These are phyloP conservation scores for Eugnorisma glareosa DNA, from an alignment of 2,888 invertebrate species.

Conservation along the genomic window DNA sequence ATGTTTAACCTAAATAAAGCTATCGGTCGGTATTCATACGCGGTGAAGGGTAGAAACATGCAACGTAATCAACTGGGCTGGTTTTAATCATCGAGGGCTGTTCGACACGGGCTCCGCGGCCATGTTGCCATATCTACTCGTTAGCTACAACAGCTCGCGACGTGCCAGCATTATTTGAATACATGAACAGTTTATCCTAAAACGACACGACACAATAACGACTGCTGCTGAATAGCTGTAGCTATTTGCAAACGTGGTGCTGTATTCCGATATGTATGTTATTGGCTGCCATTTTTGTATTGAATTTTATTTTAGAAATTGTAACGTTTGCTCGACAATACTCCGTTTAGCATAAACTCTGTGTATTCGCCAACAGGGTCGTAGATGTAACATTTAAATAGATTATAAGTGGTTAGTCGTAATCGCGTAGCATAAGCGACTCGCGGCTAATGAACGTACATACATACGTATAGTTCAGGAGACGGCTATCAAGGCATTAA, in stretches of 20 bases:
- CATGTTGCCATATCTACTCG: constrained; percentile 60
- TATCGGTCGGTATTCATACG: constrained; percentile 75
- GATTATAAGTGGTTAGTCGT: background rate
- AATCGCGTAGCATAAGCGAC: too few species aligned
- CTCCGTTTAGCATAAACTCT: background rate
- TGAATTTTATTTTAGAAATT: constrained; percentile 24
- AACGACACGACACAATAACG: constrained; percentile 59
- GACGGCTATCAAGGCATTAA: background rate
- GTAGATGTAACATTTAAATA: background rate
- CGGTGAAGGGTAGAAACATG: constrained; percentile 79
- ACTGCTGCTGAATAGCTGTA: constrained; percentile 36
- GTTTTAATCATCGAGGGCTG: constrained; percentile 84
- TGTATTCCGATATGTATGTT: constrained; percentile 19
- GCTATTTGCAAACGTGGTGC: constrained; percentile 13
- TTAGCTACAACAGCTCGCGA: constrained; percentile 57
- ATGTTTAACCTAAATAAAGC: constrained; percentile 73
- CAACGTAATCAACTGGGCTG: constrained; percentile 83
- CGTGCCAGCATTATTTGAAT: constrained; percentile 65
- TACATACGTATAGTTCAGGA: background rate
- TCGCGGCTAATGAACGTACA: background rate
- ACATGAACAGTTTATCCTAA: constrained; percentile 66
- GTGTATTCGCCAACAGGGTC: background rate
- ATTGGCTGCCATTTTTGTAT: constrained; percentile 12
- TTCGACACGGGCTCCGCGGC: constrained; percentile 67
- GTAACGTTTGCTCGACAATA: constrained; percentile 1